Evolutionary conservation across 2,797 vertebrate species (phyloP), one percentile per base, ranked within the genome.

Genomic region (Alauda arvensis): DNA sequence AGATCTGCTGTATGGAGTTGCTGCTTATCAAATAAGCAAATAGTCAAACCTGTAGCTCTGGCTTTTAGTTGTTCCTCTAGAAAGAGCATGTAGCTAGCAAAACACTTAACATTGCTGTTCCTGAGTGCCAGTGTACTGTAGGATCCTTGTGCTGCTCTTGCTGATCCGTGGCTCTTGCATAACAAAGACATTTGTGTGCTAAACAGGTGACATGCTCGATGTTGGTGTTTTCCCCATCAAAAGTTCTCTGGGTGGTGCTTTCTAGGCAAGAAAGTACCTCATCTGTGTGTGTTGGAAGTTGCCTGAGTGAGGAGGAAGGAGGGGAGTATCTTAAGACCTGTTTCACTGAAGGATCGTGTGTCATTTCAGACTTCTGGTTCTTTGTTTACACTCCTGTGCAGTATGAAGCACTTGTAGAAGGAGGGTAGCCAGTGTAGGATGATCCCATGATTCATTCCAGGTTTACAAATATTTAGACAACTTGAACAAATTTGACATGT

Each of bases 401-500:
- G 8, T 62, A 56, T 77, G 62, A 62, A 85, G 66, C 40, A 63
- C 52, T 91, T 82, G 45, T 24, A 83, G 69, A 57, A 70, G 82
- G 71, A 67, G 56, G 26, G n/a, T 65, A 61, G 65, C 80, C 77
- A 63, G 0, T 65, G 29, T 42, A 55, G 52, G 43, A 52, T 91
- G 75, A 88, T 48, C 55, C 25, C 10, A 0, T 48, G 88, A 85
- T 91, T 92, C 67, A 76, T 59, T 83, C 49, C 63, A 93, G 80
- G 78, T 55, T 91, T 68, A 53, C 65, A 95, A 91, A 92, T 82
- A 77, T 91, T 89, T 93, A 42, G 83, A 83, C 67, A 93, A 80
- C 75, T 84, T 88, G 65, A 53, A 42, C 55, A 88, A 85, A 60
- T 78, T 83, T 59, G 70, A 71, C 77, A 25, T 84, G 6, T 66